Base-by-base conservation (phyloP, 2,888 invertebrate genomes). In the Drosophila limbata region DNA sequence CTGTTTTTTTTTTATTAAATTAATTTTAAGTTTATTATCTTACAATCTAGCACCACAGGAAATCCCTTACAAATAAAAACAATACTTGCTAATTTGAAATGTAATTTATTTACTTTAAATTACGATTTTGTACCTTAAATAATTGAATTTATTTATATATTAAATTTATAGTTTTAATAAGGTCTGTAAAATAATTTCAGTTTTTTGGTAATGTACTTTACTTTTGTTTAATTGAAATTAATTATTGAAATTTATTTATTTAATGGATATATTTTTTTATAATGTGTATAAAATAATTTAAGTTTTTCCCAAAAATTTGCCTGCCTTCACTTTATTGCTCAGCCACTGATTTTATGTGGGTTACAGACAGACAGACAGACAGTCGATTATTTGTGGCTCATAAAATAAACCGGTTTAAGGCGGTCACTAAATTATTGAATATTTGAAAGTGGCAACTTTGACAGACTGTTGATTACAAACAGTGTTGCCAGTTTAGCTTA, bases 371-470 rank as follows among this genome's bases (percentile, higher is more conserved):
- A 21, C 53, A 25, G 39, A 35, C 21, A 31, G 9, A 37, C 37
- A 51, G 15, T 50, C 4, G 35, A 3, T 19, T 11, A 50, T 13
- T 50, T 50, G 33, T 50, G 17, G 31, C 33, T 33, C 21, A 33
- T 19, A 35, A 15, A 17, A 15, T 52, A 55, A 82, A 81, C 82
- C 79, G 79, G 82, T 81, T 82, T 66, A 15, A 6, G 57, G 65
- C 59, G 84, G 69, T 72, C 84, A 69, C 21, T 33, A 61, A 72
- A 35, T 31, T 69, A 31, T 75, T 39, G 21, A 33, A 40, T 45
- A 62, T 81, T 81, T 78, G 76, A 87, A 78, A 81, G 87, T 44
- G 44, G 44, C 44, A n/a, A 21, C 8, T 21, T 9, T 35, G 28
- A 10, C 19, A 19, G 50, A 33, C 11, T 10, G 37, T 9, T 51